Conservation (phyloP, 1,140 invertebrate species). For the Drosophila nigrodunni region DNA sequence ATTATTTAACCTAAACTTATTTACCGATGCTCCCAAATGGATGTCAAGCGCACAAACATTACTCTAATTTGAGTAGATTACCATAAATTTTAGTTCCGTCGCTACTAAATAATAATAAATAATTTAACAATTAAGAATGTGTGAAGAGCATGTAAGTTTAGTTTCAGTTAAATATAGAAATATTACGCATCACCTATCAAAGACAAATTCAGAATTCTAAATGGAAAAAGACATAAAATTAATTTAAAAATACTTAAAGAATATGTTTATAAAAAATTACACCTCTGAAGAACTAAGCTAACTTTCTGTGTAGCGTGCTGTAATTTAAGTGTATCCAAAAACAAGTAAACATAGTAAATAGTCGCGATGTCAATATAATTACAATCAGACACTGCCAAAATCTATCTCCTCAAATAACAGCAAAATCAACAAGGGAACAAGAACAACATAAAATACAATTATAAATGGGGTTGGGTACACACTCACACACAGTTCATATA, state of each 20-base stretch:
- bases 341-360: conserved; percentile 51
- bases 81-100: conserved; percentile 35
- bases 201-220: too few species aligned
- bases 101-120: not conserved
- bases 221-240: too few species aligned
- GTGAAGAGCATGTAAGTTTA: not conserved
- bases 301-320: not conserved
- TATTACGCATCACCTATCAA: not conserved
- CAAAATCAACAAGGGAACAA: conserved; percentile 13
- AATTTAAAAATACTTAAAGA: too few species aligned
- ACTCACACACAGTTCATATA: conserved; percentile 25
- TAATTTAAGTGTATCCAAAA: not conserved
- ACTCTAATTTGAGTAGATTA: conserved; percentile 44
- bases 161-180: too few species aligned
- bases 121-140: conserved; percentile 9
- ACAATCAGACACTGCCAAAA: conserved; percentile 64
- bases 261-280: too few species aligned
- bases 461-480: conserved; percentile 58
- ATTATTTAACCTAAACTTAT: conserved; percentile 36
- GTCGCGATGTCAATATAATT: conserved; percentile 70
- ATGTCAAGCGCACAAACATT: conserved; percentile 47
- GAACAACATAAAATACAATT: conserved; percentile 63
- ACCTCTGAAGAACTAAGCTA: too few species aligned
- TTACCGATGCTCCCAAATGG: conserved; percentile 27
- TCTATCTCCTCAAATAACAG: conserved; percentile 47